Conservation (phyloP, 2,113 vertebrate genomes). For the Phalacrocorax brasilianus region DNA sequence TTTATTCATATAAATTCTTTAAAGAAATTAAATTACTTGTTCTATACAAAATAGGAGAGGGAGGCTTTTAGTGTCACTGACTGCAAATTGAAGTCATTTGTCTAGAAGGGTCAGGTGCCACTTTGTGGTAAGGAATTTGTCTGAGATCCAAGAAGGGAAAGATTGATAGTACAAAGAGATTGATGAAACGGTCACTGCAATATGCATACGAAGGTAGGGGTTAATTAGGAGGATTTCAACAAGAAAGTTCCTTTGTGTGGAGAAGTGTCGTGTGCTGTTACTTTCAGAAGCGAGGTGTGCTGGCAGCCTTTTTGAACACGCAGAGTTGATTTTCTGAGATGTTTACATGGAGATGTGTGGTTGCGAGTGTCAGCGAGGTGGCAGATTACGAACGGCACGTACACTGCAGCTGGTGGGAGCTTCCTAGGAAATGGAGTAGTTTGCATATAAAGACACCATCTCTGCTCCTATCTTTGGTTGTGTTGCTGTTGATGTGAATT, state of each 20-base stretch:
- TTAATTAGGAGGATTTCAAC: conserved; percentile 72
- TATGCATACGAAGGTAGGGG: conserved; percentile 49
- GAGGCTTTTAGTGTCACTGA: conserved; percentile 66
- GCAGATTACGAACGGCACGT: not conserved
- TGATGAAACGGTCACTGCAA: conserved; percentile 61
- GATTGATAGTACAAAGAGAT: conserved; percentile 70
- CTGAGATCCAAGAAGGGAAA: conserved; percentile 61
- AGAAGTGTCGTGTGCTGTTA: conserved; percentile 5
- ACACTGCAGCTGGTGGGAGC: not conserved
- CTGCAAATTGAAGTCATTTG: conserved; percentile 76
- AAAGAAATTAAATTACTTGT: conserved; percentile 66
- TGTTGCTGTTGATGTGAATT: not conserved
- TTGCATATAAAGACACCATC: not conserved
- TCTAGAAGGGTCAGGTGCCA: conserved; percentile 72
- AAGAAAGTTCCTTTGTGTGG: conserved; percentile 58
- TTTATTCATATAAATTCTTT: conserved; percentile 71
- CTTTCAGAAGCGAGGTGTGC: not conserved
- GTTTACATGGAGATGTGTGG: not conserved
- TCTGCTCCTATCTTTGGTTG: not conserved
- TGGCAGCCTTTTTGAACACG: conserved; percentile 39
- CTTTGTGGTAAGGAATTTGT: conserved; percentile 66
- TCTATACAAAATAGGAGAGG: conserved; percentile 57
- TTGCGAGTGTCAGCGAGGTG: not conserved
- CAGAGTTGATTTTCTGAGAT: not conserved
- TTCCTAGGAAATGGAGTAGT: not conserved